These are phyloP conservation scores for Schizaphis graminum DNA, from an alignment of 2,888 invertebrate genomes.

Conservation along the genomic window DNA sequence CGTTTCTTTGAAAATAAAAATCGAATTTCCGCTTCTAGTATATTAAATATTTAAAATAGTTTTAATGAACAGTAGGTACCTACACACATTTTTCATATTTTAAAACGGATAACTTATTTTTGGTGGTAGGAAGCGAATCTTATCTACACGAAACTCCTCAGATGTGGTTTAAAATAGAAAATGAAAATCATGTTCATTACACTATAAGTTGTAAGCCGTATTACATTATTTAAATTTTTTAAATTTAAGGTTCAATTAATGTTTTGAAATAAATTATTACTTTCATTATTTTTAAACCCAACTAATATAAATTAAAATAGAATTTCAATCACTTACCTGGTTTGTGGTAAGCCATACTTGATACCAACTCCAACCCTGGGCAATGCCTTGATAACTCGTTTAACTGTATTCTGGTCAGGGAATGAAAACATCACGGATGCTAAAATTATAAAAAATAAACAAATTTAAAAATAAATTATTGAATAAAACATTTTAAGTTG, in stretches of 20 bases:
- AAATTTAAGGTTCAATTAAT: background rate
- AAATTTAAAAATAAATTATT: slow-evolving; percentile 56
- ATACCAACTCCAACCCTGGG: slow-evolving; percentile 98
- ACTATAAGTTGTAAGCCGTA: background rate
- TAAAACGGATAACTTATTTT: background rate
- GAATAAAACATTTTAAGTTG: background rate
- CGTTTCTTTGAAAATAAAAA: background rate
- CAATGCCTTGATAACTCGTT: slow-evolving; percentile 97
- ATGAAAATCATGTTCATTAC: background rate
- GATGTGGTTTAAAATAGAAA: background rate
- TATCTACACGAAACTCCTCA: background rate
- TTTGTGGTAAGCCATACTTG: slow-evolving; percentile 99
- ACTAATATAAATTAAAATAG: background rate
- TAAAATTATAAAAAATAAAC: slow-evolving; percentile 72
- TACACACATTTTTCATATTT: background rate
- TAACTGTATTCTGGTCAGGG: slow-evolving; percentile 95
- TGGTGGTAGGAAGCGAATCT: background rate
- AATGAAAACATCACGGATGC: slow-evolving; percentile 99
- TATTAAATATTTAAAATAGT: background rate
- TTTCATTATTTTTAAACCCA: background rate
- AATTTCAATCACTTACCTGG: slow-evolving; percentile 77
- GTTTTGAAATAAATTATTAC: background rate
- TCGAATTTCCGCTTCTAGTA: background rate
- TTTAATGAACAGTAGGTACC: background rate
- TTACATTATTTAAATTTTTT: background rate